Evolutionary conservation across 2,797 vertebrate species (phyloP).

Genomic region (Gallinago stenura): DNA sequence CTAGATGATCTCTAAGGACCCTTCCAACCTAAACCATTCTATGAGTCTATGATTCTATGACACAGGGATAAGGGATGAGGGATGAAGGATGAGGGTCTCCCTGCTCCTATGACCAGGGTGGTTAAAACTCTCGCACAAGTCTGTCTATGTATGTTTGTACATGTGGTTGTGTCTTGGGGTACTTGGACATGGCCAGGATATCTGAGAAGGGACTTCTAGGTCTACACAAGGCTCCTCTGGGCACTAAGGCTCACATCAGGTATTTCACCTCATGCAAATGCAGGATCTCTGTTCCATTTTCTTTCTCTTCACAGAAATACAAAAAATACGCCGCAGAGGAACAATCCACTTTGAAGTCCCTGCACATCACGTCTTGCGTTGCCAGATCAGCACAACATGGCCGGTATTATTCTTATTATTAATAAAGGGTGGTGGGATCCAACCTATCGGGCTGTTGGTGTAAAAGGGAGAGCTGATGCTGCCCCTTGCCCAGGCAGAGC

Average conservation of each 20-base stretch:
- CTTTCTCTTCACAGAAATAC: background rate
- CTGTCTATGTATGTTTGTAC: background rate
- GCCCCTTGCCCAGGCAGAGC: accelerated
- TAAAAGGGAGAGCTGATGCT: background rate
- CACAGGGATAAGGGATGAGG: background rate
- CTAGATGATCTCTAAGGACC: too few relatives aligned
- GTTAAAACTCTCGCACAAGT: background rate
- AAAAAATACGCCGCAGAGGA: background rate
- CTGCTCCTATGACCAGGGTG: background rate
- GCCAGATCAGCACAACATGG: background rate
- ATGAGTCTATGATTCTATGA: too few relatives aligned
- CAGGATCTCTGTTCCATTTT: background rate
- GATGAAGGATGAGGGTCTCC: background rate
- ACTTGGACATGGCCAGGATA: background rate
- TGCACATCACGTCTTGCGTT: accelerated
- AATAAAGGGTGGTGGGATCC: background rate
- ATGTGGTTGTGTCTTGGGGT: background rate
- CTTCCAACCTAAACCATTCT: too few relatives aligned
- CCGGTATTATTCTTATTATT: background rate
- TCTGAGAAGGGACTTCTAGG: background rate
- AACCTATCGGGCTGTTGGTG: background rate
- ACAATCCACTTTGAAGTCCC: background rate
- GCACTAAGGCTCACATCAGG: background rate
- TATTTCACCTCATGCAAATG: background rate
- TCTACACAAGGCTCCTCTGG: background rate